phyloP scores from a whole-genome alignment of 2,113 vertebrate genomes.

The Percopsis transmontana region DNA sequence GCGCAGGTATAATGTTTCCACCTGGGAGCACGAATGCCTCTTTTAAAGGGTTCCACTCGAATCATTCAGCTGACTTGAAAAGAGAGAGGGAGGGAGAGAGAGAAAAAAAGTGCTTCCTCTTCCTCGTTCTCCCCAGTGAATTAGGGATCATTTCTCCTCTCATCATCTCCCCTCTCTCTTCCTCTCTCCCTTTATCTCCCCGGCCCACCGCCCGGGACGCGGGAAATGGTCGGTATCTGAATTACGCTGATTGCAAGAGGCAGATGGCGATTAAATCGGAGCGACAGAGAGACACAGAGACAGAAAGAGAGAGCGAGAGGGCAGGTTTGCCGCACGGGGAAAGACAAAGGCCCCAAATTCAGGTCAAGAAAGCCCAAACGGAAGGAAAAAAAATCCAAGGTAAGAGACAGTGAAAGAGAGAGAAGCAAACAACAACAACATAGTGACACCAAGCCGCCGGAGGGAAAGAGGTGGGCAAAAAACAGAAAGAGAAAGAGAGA shows the following conservation, averaged over 20 bases:
- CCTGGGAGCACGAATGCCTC: constrained; percentile 49
- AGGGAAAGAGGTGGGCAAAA: neutral
- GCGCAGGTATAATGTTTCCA: constrained; percentile 67
- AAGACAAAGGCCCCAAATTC: neutral
- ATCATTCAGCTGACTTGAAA: constrained; percentile 57
- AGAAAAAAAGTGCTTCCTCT: constrained; percentile 44
- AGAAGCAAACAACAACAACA: neutral
- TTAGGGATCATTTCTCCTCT: constrained; percentile 57
- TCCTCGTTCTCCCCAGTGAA: constrained; percentile 55
- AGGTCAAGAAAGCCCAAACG: neutral
- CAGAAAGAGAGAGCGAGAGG: neutral
- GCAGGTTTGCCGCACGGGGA: neutral
- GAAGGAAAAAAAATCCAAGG: neutral
- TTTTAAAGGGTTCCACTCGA: constrained; percentile 67
- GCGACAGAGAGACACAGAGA: neutral
- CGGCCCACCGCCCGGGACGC: constrained; percentile 25
- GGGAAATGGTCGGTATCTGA: constrained; percentile 46
- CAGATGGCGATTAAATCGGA: constrained; percentile 56
- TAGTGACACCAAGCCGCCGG: neutral
- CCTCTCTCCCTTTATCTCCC: constrained; percentile 46
- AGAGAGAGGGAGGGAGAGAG: neutral
- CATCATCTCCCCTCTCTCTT: constrained; percentile 41
- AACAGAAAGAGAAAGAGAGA: neutral
- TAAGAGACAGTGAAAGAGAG: neutral
- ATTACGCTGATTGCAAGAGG: constrained; percentile 61